phyloP scores from a whole-genome alignment of 2,113 vertebrate species.

The Archocentrus centrarchus region DNA sequence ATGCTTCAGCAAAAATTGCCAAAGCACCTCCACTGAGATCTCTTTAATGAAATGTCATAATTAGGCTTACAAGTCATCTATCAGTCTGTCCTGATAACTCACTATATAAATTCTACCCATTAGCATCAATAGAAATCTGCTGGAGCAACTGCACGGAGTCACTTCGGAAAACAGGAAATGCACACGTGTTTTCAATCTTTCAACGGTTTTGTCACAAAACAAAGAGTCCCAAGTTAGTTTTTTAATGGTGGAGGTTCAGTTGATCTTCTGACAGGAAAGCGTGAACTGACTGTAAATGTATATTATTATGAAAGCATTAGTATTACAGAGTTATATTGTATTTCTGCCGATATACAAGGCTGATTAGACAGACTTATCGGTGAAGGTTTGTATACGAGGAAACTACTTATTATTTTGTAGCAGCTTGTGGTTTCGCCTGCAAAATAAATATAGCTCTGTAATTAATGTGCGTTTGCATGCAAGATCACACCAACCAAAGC shows the following conservation, averaged over 20 bases:
- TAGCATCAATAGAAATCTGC: constrained; percentile 31
- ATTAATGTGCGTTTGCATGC: constrained; percentile 7
- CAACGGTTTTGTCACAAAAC: neutral
- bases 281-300: neutral
- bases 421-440: constrained; percentile 4
- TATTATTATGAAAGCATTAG: neutral
- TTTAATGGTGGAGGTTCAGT: neutral
- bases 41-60: constrained; percentile 56
- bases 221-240: neutral
- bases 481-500: neutral
- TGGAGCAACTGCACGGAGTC: constrained; percentile 3
- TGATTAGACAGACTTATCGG: neutral
- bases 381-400: neutral
- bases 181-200: neutral
- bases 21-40: constrained; percentile 27
- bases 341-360: neutral
- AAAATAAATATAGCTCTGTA: constrained; percentile 15
- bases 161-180: neutral
- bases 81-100: constrained; percentile 29
- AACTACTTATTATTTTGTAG: neutral
- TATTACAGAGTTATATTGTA: neutral
- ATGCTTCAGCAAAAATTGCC: constrained; percentile 10
- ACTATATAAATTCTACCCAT: neutral
- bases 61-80: constrained; percentile 43
- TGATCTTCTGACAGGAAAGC: neutral